These are phyloP conservation scores for Nasonia longicornis DNA, from an alignment of 1,140 invertebrate species.

Conservation along the genomic window DNA sequence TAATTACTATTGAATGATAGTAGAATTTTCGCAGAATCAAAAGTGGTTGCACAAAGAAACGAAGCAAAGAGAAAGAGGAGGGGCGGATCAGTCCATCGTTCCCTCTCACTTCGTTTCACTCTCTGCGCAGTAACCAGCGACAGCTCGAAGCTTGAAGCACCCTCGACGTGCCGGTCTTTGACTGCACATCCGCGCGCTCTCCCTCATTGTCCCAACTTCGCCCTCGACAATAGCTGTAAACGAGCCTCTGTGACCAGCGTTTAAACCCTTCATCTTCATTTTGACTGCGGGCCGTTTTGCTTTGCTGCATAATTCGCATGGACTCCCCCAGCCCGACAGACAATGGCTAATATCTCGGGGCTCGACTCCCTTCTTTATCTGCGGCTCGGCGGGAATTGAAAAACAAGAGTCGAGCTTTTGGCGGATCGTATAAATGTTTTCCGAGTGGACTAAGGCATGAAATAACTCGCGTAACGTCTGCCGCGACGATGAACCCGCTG, in stretches of 20 bases:
- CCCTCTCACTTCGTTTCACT: neutral
- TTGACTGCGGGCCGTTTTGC: conserved; percentile 3
- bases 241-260: conserved; percentile 29
- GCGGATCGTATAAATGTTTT: neutral
- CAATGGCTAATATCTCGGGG: neutral
- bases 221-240: conserved; percentile 37
- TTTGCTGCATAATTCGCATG: neutral
- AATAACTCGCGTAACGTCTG: neutral
- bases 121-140: neutral
- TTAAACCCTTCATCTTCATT: conserved; percentile 27
- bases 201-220: conserved; percentile 35
- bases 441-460: neutral
- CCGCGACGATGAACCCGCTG: neutral
- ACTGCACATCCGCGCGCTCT: conserved; percentile 31
- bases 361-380: neutral
- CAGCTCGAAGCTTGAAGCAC: neutral
- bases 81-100: neutral
- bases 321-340: neutral
- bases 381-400: neutral
- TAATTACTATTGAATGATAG: too few species aligned
- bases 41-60: neutral
- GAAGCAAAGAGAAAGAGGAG: conserved; percentile 21
- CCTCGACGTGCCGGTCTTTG: conserved; percentile 13
- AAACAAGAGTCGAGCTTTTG: neutral
- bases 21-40: neutral